Base-by-base conservation (phyloP, 1,140 invertebrate species). In the Monomorium pharaonis region DNA sequence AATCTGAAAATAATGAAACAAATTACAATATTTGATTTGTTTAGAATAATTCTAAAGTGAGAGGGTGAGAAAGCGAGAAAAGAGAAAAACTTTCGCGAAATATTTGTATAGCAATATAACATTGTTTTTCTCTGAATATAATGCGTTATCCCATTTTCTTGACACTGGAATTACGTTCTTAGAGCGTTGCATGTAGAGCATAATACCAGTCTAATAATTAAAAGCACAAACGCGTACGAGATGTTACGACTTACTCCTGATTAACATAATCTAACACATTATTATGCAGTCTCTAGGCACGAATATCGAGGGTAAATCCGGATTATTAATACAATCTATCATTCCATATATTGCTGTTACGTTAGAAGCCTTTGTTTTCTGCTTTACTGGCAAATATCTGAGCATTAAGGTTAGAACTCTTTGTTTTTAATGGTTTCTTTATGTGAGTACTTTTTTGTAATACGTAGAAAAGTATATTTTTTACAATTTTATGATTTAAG, bases 291-390 rank as follows among this genome's bases (percentile, higher is more conserved):
- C 77, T 56, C 14, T 80, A 67, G 21, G 47, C 47, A 67, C 47
- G n/a, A 21, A 67, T 0, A 47, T 63, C 18, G 37, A 76, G 2
- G 30, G 47, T 18, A 80, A 80, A 69, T 56, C 47, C 2, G 44
- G 33, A 51, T 27, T 58, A 24, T 1, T 88, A 18, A 58, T 78
- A 47, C 69, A 58, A 58, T 58, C 56, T 16, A 62, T 44, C 6
- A 42, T 88, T 1, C 83, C 76, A n/a, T 85, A 88, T 10, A 12
- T 81, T 10, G 81, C 75, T 18, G 74, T 88, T 12, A 80, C 44
- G 0, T 42, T 69, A 72, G 75, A 89, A 37, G 87, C 87, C 5
- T 90, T 89, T 27, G 18, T 89, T 67, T 89, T 89, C 56, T 89
- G 75, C 42, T 88, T 83, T 42, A 86, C 70, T 33, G 88, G 88